Evolutionary conservation across 2,888 invertebrate species (phyloP).

Genomic region (Microctonus hyperodae): DNA sequence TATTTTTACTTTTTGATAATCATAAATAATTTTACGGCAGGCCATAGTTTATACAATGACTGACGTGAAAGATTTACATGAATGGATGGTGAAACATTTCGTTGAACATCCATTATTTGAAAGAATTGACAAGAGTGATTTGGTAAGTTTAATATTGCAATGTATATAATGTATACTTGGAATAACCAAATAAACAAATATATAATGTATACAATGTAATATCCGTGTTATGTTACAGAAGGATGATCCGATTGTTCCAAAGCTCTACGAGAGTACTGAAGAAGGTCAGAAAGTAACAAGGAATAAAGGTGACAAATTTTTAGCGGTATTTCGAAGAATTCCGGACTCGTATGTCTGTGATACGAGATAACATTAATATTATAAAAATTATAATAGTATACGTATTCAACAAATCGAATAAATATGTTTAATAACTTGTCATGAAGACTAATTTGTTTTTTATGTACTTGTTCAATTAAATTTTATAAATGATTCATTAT

Average conservation of each 20-base stretch:
- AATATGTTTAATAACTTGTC: neutral
- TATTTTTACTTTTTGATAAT: neutral
- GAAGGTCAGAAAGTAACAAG: constrained; percentile 98
- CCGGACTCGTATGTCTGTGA: constrained; percentile 61
- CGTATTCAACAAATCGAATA: neutral
- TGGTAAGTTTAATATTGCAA: constrained; percentile 67
- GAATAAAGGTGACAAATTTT: constrained; percentile 91
- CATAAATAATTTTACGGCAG: constrained; percentile 62
- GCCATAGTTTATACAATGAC: constrained; percentile 95
- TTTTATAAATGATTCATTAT: too few species aligned
- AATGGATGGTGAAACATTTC: constrained; percentile 97
- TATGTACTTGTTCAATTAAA: too few species aligned
- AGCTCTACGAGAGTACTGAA: constrained; percentile 92
- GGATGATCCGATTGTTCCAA: constrained; percentile 84
- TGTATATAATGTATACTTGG: constrained; percentile 11
- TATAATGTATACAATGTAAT: constrained; percentile 17
- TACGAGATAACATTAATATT: constrained; percentile 19
- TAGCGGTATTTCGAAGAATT: constrained; percentile 86
- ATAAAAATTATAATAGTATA: neutral
- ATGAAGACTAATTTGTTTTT: too few species aligned
- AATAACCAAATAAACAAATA: too few species aligned
- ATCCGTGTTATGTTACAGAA: constrained; percentile 66
- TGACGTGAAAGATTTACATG: constrained; percentile 95
- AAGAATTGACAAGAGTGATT: constrained; percentile 74
- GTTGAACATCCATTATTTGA: constrained; percentile 89